Percentiles rank a stretch among this genome's conserved stretches.
phyloP scores from a whole-genome alignment of 2,113 vertebrate genomes.

The Cyanistes caeruleus region DNA sequence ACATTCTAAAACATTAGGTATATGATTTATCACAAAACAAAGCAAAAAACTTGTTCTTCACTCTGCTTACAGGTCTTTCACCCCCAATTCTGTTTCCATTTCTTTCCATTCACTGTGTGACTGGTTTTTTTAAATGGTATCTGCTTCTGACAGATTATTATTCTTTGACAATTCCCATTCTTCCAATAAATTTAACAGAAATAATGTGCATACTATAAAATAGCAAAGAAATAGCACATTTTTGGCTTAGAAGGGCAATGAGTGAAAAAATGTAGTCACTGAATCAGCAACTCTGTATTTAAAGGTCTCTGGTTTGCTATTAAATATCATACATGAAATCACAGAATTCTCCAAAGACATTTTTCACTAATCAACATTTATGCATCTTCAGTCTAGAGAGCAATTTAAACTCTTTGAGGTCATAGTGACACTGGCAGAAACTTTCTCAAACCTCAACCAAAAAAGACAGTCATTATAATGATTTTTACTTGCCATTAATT shows the following conservation, averaged over 20 bases:
- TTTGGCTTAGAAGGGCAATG: background rate
- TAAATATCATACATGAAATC: background rate
- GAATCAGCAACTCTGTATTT: background rate
- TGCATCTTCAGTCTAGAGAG: background rate
- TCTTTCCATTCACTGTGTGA: background rate
- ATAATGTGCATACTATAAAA: background rate
- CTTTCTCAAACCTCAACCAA: background rate
- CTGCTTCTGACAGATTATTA: background rate
- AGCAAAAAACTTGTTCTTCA: background rate
- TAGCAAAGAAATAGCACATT: background rate
- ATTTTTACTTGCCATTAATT: constrained; percentile 43
- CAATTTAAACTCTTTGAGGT: background rate
- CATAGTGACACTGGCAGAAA: background rate
- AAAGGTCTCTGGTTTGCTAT: background rate
- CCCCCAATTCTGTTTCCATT: background rate
- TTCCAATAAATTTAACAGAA: background rate
- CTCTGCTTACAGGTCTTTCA: background rate
- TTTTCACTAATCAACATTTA: background rate
- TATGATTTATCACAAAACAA: background rate
- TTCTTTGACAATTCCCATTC: background rate
- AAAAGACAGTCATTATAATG: constrained; percentile 4
- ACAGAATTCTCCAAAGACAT: background rate
- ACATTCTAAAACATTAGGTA: background rate
- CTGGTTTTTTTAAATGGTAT: background rate
- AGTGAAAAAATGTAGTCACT: background rate